These are phyloP conservation scores for Solea solea DNA, from an alignment of 2,113 vertebrate species.

Conservation along the genomic window DNA sequence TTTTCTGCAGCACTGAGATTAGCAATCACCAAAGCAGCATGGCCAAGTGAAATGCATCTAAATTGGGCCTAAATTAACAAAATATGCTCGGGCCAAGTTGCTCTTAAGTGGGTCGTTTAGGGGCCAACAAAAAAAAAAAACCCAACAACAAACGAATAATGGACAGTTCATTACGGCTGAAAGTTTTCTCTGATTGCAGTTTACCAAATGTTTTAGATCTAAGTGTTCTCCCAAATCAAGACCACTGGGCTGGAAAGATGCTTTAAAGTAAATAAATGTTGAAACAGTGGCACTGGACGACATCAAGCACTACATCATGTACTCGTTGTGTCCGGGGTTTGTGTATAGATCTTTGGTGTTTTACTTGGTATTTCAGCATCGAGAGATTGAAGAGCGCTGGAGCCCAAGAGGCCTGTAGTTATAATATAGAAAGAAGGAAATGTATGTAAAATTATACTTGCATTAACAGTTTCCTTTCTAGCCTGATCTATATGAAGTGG, in stretches of 20 bases:
- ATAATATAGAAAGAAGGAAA: background rate
- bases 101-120: conserved; percentile 43
- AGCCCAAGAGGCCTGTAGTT: background rate
- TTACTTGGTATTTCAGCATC: background rate
- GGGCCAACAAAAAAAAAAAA: background rate
- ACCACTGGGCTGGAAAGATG: conserved; percentile 44
- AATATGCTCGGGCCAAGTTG: conserved; percentile 17
- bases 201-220: conserved; percentile 12
- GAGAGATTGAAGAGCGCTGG: background rate
- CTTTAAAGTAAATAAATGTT: conserved; percentile 32
- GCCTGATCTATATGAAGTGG: too few relatives aligned
- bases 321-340: conserved; percentile 13
- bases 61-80: conserved; percentile 26
- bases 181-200: conserved; percentile 44
- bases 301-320: background rate
- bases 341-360: background rate
- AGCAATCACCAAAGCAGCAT: conserved; percentile 22
- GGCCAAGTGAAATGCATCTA: conserved; percentile 39
- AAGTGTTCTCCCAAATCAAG: conserved; percentile 40
- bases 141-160: conserved; percentile 17
- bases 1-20: conserved; percentile 22
- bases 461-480: too few relatives aligned
- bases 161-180: conserved; percentile 24
- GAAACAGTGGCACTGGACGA: conserved; percentile 8
- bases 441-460: too few relatives aligned